These are phyloP conservation scores for Timandra comae DNA, from an alignment of 2,888 invertebrate genomes.

Conservation along the genomic window DNA sequence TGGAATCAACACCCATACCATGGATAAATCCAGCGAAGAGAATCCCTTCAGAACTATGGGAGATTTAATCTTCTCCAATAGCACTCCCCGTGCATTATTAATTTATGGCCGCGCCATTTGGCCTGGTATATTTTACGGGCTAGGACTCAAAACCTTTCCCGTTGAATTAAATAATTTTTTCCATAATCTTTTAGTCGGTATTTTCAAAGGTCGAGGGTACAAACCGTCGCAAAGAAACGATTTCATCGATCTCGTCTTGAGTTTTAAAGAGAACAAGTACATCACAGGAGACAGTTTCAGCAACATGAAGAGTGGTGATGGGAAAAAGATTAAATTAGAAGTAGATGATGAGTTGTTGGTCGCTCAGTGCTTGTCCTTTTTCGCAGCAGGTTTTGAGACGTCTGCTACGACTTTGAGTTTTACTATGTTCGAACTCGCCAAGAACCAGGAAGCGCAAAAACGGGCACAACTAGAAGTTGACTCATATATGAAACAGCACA, in stretches of 20 bases:
- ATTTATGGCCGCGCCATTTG: constrained; percentile 32
- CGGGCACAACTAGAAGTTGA: constrained; percentile 37
- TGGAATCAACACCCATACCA: constrained; percentile 43
- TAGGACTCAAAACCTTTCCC: constrained; percentile 35
- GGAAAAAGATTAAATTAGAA: constrained; percentile 29
- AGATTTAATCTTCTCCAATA: constrained; percentile 30
- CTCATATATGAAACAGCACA: constrained; percentile 27
- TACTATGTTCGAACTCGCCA: constrained; percentile 42
- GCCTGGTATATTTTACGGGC: constrained; percentile 43
- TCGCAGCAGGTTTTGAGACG: constrained; percentile 48
- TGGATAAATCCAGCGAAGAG: constrained; percentile 24
- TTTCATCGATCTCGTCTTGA: constrained; percentile 45
- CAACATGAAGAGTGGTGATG: constrained; percentile 28
- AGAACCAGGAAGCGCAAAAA: constrained; percentile 30
- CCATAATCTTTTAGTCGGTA: constrained; percentile 25
- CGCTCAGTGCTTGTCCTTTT: constrained; percentile 73
- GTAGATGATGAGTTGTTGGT: constrained; percentile 60
- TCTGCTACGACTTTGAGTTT: constrained; percentile 36
- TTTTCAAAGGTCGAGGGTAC: constrained; percentile 34
- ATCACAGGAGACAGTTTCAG: constrained; percentile 39
- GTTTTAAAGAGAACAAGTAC: constrained; percentile 30
- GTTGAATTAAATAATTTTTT: constrained; percentile 33
- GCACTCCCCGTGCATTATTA: constrained; percentile 30
- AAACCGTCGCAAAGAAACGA: constrained; percentile 39
- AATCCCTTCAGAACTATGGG: constrained; percentile 40